These are phyloP conservation scores for Nomada flava DNA, from an alignment of 2,888 invertebrate species.

Conservation along the genomic window DNA sequence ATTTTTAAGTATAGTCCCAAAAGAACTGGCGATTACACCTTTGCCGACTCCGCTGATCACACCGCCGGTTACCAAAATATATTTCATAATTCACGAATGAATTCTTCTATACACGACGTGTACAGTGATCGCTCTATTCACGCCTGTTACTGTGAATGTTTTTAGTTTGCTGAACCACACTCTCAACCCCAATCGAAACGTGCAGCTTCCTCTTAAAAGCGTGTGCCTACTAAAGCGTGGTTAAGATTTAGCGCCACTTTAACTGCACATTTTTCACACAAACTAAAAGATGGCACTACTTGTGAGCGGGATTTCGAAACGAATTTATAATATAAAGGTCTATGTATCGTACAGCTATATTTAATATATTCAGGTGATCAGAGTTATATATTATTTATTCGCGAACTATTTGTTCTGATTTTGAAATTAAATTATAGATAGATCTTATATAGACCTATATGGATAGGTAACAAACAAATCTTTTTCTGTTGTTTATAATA, in stretches of 20 bases:
- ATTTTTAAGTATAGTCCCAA: slow-evolving; percentile 97
- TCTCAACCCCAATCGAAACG: background rate
- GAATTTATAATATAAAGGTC: background rate
- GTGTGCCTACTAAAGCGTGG: background rate
- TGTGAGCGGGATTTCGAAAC: background rate
- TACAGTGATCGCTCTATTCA: background rate
- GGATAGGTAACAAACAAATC: no score
- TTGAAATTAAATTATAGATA: no score
- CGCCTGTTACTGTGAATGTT: background rate
- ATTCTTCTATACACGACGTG: background rate
- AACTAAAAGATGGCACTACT: background rate
- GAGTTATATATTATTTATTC: background rate
- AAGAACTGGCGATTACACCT: slow-evolving; percentile 97
- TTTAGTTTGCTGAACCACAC: background rate
- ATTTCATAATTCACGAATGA: slow-evolving; percentile 90
- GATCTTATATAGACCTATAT: no score
- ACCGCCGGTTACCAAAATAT: slow-evolving; percentile 99
- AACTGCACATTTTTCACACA: background rate
- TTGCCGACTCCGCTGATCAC: slow-evolving; percentile 99
- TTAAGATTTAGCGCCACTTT: slow-evolving; percentile 3
- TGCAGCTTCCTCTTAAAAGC: background rate
- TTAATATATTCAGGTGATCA: background rate
- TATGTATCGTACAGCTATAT: background rate
- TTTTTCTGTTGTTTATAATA: no score
- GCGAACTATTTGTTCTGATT: background rate